phyloP scores from a whole-genome alignment of 2,888 invertebrate species.

The Platerodrilus igneus region DNA sequence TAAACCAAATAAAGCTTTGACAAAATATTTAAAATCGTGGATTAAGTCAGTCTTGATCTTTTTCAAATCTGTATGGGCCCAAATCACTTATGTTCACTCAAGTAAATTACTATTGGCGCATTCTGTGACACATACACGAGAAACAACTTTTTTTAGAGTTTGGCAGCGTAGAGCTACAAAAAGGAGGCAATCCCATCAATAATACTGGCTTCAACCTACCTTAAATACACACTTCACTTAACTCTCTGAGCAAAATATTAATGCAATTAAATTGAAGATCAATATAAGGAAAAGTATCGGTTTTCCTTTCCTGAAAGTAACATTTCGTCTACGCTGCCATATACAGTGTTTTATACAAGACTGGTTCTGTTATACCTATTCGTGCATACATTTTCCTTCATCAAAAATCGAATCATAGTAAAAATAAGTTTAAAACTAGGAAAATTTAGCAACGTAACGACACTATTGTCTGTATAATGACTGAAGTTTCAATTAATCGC shows the following conservation, averaged over 20 bases:
- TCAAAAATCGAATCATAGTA: no score
- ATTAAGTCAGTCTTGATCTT: slow-evolving; percentile 8
- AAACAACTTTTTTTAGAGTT: slow-evolving; percentile 40
- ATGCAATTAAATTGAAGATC: slow-evolving; percentile 46
- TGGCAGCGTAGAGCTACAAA: slow-evolving; percentile 23
- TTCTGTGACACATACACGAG: slow-evolving; percentile 34
- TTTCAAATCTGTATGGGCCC: slow-evolving; percentile 16
- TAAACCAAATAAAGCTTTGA: slow-evolving; percentile 11
- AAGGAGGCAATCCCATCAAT: slow-evolving; percentile 45
- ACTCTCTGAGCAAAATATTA: slow-evolving; percentile 45
- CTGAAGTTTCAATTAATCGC: no score
- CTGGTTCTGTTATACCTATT: no score
- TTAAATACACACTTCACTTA: slow-evolving; percentile 45
- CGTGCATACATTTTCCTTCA: no score
- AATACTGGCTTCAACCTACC: slow-evolving; percentile 44
- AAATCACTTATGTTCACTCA: slow-evolving; percentile 24
- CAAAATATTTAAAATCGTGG: slow-evolving; percentile 6
- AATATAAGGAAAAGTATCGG: slow-evolving; percentile 32
- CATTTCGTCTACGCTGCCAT: slow-evolving; percentile 24
- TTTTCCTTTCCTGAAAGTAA: slow-evolving; percentile 22
- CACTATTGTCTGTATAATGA: no score
- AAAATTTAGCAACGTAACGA: no score
- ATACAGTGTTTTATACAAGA: slow-evolving; percentile 30
- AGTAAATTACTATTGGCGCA: slow-evolving; percentile 23
- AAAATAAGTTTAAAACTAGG: no score